phyloP scores from a whole-genome alignment of 2,113 vertebrate species.

The Sebastes schlegelii region DNA sequence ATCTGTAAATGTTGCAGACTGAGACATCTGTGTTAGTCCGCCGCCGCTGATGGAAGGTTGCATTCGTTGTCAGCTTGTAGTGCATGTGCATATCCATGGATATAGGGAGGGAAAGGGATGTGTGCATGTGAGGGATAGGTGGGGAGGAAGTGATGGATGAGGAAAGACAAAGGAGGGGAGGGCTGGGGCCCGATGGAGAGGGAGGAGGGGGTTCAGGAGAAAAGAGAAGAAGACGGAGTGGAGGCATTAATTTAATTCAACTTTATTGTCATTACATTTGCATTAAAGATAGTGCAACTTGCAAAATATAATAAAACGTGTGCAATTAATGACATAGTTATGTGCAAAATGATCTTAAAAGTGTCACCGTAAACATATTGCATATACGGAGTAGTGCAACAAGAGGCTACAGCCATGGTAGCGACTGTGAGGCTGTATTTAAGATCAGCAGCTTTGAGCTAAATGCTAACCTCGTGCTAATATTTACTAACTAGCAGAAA shows the following conservation, averaged over 20 bases:
- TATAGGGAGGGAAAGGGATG: not conserved
- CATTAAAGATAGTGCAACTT: not conserved
- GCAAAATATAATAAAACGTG: not conserved
- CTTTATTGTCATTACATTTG: not conserved
- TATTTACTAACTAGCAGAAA: not conserved
- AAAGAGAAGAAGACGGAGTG: not conserved
- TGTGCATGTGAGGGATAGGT: slow-evolving; percentile 19
- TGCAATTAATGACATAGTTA: not conserved
- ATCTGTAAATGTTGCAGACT: slow-evolving; percentile 62
- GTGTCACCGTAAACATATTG: not conserved
- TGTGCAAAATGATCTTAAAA: not conserved
- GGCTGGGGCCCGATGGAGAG: slow-evolving; percentile 18
- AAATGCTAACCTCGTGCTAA: not conserved
- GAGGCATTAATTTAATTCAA: not conserved
- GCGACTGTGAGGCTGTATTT: not conserved
- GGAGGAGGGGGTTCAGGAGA: not conserved
- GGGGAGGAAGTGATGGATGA: slow-evolving; percentile 45
- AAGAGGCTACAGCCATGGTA: too few relatives aligned
- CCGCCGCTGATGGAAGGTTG: slow-evolving; percentile 35
- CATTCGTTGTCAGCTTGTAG: slow-evolving; percentile 37
- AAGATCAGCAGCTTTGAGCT: not conserved
- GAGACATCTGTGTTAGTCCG: slow-evolving; percentile 53
- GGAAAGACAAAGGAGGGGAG: not conserved
- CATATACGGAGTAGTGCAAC: not conserved
- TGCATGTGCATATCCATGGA: slow-evolving; percentile 2